Evolutionary conservation across 2,888 invertebrate species (phyloP).

Genomic region (Drosophila affinis): DNA sequence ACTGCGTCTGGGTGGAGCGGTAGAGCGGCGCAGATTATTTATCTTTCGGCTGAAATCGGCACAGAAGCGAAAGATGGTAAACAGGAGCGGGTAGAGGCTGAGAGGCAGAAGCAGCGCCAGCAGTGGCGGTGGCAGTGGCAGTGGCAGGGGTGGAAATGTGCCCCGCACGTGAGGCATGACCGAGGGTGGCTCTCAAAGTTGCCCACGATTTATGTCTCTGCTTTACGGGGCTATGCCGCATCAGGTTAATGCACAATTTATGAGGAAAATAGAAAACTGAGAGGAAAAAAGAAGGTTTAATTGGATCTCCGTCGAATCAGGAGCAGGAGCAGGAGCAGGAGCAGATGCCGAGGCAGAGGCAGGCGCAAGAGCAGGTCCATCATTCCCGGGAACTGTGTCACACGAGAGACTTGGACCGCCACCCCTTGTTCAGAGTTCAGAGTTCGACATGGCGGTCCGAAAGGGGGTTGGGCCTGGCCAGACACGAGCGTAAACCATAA

Average conservation of each 20-base stretch:
- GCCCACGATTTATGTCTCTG: conserved; percentile 60
- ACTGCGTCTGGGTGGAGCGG: conserved; percentile 71
- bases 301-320: conserved; percentile 32
- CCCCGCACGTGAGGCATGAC: conserved; percentile 64
- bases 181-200: conserved; percentile 67
- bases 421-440: conserved; percentile 7
- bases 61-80: conserved; percentile 66
- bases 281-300: conserved; percentile 25
- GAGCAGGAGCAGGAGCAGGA: conserved; percentile 16
- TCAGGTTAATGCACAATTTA: conserved; percentile 74
- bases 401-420: conserved; percentile 60
- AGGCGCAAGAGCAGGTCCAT: conserved; percentile 57
- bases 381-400: conserved; percentile 64
- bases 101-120: conserved; percentile 26
- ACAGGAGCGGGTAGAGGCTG: conserved; percentile 15
- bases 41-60: conserved; percentile 76
- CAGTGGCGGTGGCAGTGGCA: background rate
- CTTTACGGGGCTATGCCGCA: conserved; percentile 59
- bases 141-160: conserved; percentile 6
- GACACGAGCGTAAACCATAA: conserved; percentile 52
- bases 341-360: conserved; percentile 16
- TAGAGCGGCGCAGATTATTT: conserved; percentile 72
- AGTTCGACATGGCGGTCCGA: conserved; percentile 19
- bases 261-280: conserved; percentile 46
- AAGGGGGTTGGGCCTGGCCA: conserved; percentile 53